Evolutionary conservation across 2,797 vertebrate genomes (phyloP).

Genomic region (Sebastes minor): DNA sequence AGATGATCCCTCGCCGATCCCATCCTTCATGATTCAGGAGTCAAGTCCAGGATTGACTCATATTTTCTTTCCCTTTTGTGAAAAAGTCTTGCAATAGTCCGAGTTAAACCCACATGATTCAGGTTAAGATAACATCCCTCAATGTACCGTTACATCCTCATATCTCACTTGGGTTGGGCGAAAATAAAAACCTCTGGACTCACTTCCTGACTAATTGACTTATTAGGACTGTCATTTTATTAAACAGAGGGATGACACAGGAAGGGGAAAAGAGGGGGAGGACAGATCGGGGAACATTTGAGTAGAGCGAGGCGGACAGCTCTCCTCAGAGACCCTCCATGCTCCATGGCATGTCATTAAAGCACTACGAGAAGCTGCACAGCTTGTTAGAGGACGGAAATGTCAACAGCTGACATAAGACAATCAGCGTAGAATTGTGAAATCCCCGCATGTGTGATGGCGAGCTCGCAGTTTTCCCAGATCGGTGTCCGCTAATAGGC

Average conservation of each 20-base stretch:
- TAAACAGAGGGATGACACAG: slow-evolving; percentile 6
- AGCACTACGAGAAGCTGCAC: background rate
- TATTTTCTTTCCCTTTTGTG: background rate
- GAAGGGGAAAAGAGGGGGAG: background rate
- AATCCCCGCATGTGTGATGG: background rate
- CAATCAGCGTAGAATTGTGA: slow-evolving; percentile 31
- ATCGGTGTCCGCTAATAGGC: slow-evolving; percentile 33
- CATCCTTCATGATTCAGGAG: background rate
- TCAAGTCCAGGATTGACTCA: background rate
- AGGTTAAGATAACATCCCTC: background rate
- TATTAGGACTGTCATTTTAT: slow-evolving; percentile 44
- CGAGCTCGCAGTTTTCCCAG: background rate
- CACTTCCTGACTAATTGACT: slow-evolving; percentile 32
- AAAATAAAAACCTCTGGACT: background rate
- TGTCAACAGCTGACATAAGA: slow-evolving; percentile 48
- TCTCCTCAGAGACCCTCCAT: slow-evolving; percentile 29
- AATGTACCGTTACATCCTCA: background rate
- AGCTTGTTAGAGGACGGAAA: slow-evolving; percentile 50
- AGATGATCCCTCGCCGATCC: background rate
- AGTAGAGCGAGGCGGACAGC: slow-evolving; percentile 29
- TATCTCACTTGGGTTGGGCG: background rate
- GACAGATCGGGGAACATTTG: slow-evolving; percentile 23
- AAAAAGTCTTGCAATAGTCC: background rate
- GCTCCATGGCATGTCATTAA: slow-evolving; percentile 32
- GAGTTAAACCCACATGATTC: background rate